Conservation (phyloP, 2,888 invertebrate species). For the Apodemia zela region DNA sequence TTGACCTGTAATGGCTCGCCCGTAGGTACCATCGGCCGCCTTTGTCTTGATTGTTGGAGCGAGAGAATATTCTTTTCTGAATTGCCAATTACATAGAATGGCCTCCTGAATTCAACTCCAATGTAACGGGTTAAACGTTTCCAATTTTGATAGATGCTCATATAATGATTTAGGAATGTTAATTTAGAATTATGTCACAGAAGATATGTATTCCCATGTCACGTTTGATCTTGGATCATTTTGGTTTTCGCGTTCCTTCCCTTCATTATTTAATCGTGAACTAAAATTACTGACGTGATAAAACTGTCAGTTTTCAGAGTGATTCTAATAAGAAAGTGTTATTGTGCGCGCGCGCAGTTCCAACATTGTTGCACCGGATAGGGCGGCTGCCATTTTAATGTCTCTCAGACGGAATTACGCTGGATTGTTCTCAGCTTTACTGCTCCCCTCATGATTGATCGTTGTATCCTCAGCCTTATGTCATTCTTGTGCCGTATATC, state of each 20-base stretch:
- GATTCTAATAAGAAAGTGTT: conserved; percentile 53
- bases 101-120: conserved; percentile 70
- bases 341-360: conserved; percentile 43
- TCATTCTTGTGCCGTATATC: conserved; percentile 74
- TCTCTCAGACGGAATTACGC: conserved; percentile 79
- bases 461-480: conserved; percentile 77
- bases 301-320: conserved; percentile 40
- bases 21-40: conserved; percentile 76
- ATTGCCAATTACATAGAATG: conserved; percentile 79
- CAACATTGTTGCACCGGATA: conserved; percentile 79
- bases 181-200: not conserved
- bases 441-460: conserved; percentile 76
- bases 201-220: not conserved
- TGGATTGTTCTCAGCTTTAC: conserved; percentile 79
- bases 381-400: conserved; percentile 78
- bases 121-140: conserved; percentile 53
- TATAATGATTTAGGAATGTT: not conserved
- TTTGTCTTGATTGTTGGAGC: conserved; percentile 76
- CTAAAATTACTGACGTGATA: conserved; percentile 34
- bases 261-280: conserved; percentile 33
- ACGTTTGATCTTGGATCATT: conserved; percentile 24
- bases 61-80: conserved; percentile 72
- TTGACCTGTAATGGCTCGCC: conserved; percentile 77
- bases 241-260: conserved; percentile 8
- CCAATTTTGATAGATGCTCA: not conserved